Conservation (phyloP, 1,140 invertebrate genomes). For the Streblospio benedicti region DNA sequence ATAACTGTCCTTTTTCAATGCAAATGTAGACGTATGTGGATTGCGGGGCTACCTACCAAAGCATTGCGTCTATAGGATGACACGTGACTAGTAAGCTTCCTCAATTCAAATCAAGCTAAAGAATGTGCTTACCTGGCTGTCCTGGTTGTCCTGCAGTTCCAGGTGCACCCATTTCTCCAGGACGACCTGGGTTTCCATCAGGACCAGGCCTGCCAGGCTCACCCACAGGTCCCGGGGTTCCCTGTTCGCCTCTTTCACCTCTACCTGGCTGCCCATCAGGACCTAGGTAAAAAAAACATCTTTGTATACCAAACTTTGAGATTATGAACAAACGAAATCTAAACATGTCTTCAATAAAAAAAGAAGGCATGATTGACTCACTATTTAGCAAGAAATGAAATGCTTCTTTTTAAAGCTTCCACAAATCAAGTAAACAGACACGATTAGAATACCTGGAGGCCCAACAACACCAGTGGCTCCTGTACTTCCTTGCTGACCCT, state of each 20-base stretch:
- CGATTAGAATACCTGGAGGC: slow-evolving; percentile 1
- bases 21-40: not conserved
- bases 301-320: slow-evolving; percentile 1
- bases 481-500: slow-evolving; percentile 5
- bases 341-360: not conserved
- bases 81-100: slow-evolving; percentile 1
- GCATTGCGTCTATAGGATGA: not conserved
- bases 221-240: slow-evolving; percentile 3
- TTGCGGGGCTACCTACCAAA: not conserved
- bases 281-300: not conserved
- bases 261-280: not conserved
- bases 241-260: slow-evolving; percentile 1
- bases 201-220: not conserved
- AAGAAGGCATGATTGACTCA: too few species aligned
- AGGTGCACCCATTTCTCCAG: slow-evolving; percentile 1
- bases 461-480: slow-evolving; percentile 59
- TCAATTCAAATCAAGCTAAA: not conserved
- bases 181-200: slow-evolving; percentile 2
- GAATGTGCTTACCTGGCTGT: slow-evolving; percentile 5
- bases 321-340: not conserved
- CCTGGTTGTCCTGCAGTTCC: slow-evolving; percentile 11
- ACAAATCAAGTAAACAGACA: not conserved
- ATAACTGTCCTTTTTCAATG: not conserved
- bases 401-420: too few species aligned
- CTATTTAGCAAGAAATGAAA: too few species aligned